Evolutionary conservation across 1,140 invertebrate species (phyloP).

Genomic region (Drosophila sproati): DNA sequence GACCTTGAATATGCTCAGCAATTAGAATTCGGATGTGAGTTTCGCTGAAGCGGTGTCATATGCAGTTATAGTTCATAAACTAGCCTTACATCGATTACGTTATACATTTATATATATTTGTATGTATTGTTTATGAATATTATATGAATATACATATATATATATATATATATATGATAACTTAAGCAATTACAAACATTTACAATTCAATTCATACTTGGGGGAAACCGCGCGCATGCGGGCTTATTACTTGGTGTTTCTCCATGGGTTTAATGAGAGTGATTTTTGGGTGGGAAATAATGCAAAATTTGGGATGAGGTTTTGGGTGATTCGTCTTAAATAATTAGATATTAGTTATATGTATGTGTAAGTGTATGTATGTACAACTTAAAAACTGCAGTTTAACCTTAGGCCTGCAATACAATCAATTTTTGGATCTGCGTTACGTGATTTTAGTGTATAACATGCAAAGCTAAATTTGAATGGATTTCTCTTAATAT

Average conservation of each 20-base stretch:
- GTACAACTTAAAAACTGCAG: slow-evolving; percentile 64
- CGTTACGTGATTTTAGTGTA: slow-evolving; percentile 3
- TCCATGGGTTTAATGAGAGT: neutral
- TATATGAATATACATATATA: slow-evolving; percentile 12
- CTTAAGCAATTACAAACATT: slow-evolving; percentile 33
- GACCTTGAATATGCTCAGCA: slow-evolving; percentile 37
- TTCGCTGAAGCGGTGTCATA: neutral
- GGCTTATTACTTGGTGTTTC: slow-evolving; percentile 7
- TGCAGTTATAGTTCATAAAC: neutral
- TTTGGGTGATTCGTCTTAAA: neutral
- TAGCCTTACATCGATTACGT: slow-evolving; percentile 8
- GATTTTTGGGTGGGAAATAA: neutral
- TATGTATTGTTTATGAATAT: slow-evolving; percentile 5
- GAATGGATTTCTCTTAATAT: slow-evolving; percentile 10
- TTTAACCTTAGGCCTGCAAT: slow-evolving; percentile 38
- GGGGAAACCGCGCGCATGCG: slow-evolving; percentile 13
- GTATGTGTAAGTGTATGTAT: slow-evolving; percentile 36
- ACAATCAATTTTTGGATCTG: slow-evolving; percentile 7
- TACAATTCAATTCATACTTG: slow-evolving; percentile 29
- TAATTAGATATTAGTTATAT: slow-evolving; percentile 2
- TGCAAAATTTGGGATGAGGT: too few relatives aligned
- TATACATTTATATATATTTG: slow-evolving; percentile 11
- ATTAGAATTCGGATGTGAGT: slow-evolving; percentile 6
- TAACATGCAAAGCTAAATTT: slow-evolving; percentile 38
- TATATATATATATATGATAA: slow-evolving; percentile 4